Conservation (phyloP, 2,888 invertebrate species). For the Catocala nupta region DNA sequence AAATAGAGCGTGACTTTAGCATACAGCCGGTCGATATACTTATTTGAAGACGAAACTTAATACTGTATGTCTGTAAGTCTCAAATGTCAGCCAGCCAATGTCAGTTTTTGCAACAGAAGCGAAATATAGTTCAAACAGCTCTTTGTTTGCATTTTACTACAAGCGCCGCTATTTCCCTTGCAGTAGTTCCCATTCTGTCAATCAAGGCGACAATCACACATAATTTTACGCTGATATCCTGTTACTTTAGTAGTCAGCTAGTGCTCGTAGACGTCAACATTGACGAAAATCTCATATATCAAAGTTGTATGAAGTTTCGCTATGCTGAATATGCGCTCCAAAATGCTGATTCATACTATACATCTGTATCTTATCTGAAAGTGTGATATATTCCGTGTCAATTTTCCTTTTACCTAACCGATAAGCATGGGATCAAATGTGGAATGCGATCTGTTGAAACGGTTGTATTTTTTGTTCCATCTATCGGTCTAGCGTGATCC, state of each 20-base stretch:
- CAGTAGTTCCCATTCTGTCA: conserved; percentile 51
- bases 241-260: conserved; percentile 47
- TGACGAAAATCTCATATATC: conserved; percentile 65
- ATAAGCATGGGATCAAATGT: conserved; percentile 27
- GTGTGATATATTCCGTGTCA: conserved; percentile 35
- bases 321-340: conserved; percentile 25
- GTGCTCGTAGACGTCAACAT: conserved; percentile 52
- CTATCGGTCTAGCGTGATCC: conserved; percentile 25
- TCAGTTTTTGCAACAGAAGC: conserved; percentile 34
- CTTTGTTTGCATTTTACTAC: conserved; percentile 44
- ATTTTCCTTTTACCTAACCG: conserved; percentile 41
- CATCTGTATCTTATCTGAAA: conserved; percentile 39
- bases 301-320: conserved; percentile 47
- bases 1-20: conserved; percentile 31
- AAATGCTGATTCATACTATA: conserved; percentile 27
- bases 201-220: conserved; percentile 47
- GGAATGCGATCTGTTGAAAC: conserved; percentile 30
- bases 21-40: conserved; percentile 13
- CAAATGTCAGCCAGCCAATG: conserved; percentile 36
- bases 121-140: conserved; percentile 31
- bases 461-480: conserved; percentile 37
- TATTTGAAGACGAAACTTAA: conserved; percentile 35
- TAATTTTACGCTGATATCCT: conserved; percentile 53
- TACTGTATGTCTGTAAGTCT: conserved; percentile 28
- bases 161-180: conserved; percentile 33